Conservation (phyloP, 2,113 vertebrate species). For the Hymenochirus boettgeri region DNA sequence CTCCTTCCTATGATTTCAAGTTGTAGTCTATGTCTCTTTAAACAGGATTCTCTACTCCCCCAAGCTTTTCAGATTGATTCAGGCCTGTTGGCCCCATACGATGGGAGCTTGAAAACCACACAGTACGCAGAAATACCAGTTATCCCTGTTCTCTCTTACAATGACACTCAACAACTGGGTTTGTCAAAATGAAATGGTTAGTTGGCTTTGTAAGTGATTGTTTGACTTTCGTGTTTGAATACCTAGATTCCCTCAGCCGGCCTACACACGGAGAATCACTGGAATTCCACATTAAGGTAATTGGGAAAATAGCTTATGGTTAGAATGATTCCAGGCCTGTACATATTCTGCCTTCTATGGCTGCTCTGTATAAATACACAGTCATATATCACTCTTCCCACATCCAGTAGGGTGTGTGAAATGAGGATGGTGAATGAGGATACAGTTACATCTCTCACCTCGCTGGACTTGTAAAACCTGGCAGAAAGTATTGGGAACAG, state of each 20-base stretch:
- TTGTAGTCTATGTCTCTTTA: neutral
- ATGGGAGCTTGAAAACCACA: constrained; percentile 10
- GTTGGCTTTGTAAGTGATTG: constrained; percentile 38
- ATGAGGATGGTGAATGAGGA: constrained; percentile 3
- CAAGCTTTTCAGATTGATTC: neutral
- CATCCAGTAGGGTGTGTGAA: constrained; percentile 19
- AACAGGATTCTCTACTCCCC: neutral
- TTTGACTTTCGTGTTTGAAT: constrained; percentile 29
- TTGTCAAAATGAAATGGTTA: constrained; percentile 42
- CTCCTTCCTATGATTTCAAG: too few species aligned
- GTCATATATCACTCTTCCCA: constrained; percentile 2
- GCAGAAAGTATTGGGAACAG: constrained; percentile 1
- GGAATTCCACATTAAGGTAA: constrained; percentile 29
- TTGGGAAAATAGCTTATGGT: constrained; percentile 13
- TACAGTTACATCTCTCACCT: constrained; percentile 12
- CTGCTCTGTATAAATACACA: constrained; percentile 1
- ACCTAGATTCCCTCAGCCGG: constrained; percentile 5
- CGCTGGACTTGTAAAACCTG: constrained; percentile 7
- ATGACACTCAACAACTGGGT: constrained; percentile 26
- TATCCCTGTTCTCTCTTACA: constrained; percentile 34
- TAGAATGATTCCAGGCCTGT: constrained; percentile 26
- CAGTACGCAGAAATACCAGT: constrained; percentile 38
- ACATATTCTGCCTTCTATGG: neutral
- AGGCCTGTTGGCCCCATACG: neutral
- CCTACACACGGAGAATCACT: constrained; percentile 29